A percentile compares a stretch with the other conserved stretches of the same genome.
These are phyloP conservation scores for Eupsittula cactorum DNA, from an alignment of 2,113 vertebrate genomes.

Conservation along the genomic window DNA sequence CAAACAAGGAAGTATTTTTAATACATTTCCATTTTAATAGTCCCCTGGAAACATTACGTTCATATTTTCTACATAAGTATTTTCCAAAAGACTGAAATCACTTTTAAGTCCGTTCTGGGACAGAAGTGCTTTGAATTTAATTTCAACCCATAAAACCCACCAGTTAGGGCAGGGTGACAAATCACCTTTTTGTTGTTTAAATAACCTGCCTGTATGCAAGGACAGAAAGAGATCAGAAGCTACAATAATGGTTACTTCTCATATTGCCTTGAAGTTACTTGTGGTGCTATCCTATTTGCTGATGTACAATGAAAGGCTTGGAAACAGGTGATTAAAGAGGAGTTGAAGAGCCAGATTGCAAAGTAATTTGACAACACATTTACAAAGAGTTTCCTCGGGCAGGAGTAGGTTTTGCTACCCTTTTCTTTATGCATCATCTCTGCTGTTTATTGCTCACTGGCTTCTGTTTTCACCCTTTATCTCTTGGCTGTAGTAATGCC, in stretches of 20 bases:
- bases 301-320: neutral
- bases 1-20: neutral
- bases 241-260: neutral
- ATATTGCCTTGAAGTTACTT: neutral
- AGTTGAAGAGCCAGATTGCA: neutral
- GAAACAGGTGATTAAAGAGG: neutral
- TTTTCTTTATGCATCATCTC: neutral
- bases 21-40: neutral
- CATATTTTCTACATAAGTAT: neutral
- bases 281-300: neutral
- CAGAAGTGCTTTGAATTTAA: neutral
- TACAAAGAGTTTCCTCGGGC: neutral
- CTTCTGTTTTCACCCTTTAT: neutral
- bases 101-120: neutral
- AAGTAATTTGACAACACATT: neutral
- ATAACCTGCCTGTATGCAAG: neutral
- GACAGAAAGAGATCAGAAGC: neutral
- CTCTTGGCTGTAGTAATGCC: neutral
- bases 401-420: neutral
- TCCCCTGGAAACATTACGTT: neutral
- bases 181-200: neutral
- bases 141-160: neutral
- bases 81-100: neutral
- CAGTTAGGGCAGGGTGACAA: neutral
- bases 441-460: accelerated